phyloP scores from a whole-genome alignment of 2,888 invertebrate genomes.

The Ectropis crepuscularia region DNA sequence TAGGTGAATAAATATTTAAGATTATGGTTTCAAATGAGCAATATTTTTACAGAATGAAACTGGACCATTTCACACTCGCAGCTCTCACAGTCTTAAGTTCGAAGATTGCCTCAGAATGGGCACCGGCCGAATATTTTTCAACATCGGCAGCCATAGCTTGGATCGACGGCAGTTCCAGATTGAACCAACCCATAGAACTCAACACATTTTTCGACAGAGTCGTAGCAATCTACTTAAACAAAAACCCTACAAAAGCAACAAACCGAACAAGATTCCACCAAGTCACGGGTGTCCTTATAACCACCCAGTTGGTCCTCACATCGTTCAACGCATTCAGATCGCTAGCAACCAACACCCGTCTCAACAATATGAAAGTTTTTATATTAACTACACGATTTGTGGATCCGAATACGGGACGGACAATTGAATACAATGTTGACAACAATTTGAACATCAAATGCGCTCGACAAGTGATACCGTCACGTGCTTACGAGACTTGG shows the following conservation, averaged over 20 bases:
- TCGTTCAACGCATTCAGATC: conserved; percentile 1
- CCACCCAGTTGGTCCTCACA: not conserved
- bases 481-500: not conserved
- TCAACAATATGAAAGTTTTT: too few species aligned
- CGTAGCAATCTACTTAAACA: not conserved
- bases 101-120: too few species aligned
- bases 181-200: not conserved
- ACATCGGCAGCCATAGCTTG: not conserved
- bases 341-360: too few species aligned
- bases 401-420: too few species aligned
- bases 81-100: too few species aligned
- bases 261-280: not conserved
- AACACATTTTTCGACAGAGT: conserved; percentile 3
- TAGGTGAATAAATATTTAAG: too few species aligned
- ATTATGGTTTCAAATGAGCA: too few species aligned
- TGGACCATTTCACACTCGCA: too few species aligned
- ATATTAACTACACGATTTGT: not conserved
- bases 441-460: not conserved
- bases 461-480: conserved; percentile 4
- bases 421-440: too few species aligned
- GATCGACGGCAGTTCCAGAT: not conserved
- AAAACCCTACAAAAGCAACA: not conserved
- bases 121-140: too few species aligned
- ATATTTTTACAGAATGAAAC: too few species aligned
- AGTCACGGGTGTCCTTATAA: not conserved